phyloP scores from a whole-genome alignment of 2,113 vertebrate genomes.

The Notiomystis cincta region DNA sequence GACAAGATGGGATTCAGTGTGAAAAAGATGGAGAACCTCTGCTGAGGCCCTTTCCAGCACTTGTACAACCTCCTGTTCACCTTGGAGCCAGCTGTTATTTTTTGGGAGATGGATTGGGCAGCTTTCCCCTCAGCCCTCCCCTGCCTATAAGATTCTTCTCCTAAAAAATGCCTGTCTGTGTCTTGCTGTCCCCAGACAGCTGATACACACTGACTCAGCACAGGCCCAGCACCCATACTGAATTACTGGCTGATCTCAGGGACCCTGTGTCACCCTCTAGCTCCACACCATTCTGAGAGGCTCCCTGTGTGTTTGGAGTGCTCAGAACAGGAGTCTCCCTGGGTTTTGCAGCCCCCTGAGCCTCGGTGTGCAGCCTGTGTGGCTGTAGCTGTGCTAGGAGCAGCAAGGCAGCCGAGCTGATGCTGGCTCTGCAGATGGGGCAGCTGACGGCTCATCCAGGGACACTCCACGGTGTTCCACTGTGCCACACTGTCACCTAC shows the following conservation, averaged over 20 bases:
- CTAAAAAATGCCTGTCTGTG: neutral
- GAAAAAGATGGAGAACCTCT: neutral
- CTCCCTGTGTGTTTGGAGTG: neutral
- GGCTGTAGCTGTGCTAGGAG: neutral
- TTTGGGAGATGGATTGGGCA: neutral
- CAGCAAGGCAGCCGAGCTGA: neutral
- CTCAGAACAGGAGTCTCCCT: neutral
- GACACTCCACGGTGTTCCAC: accelerated
- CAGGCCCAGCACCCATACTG: neutral
- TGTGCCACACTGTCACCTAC: neutral
- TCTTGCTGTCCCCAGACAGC: neutral
- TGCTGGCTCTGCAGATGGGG: neutral
- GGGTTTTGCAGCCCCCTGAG: neutral
- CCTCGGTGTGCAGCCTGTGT: neutral
- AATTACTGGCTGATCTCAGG: neutral
- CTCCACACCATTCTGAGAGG: neutral
- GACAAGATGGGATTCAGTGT: neutral
- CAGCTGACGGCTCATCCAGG: neutral
- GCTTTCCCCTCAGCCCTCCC: neutral
- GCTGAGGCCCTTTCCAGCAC: neutral
- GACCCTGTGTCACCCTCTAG: neutral
- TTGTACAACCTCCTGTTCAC: neutral
- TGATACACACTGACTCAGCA: neutral
- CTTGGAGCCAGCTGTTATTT: neutral
- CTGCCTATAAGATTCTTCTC: neutral